A percentile compares a stretch with the other conserved stretches of the same genome.
Evolutionary conservation across 1,140 invertebrate genomes (phyloP).

Genomic region (Asbolus verrucosus): DNA sequence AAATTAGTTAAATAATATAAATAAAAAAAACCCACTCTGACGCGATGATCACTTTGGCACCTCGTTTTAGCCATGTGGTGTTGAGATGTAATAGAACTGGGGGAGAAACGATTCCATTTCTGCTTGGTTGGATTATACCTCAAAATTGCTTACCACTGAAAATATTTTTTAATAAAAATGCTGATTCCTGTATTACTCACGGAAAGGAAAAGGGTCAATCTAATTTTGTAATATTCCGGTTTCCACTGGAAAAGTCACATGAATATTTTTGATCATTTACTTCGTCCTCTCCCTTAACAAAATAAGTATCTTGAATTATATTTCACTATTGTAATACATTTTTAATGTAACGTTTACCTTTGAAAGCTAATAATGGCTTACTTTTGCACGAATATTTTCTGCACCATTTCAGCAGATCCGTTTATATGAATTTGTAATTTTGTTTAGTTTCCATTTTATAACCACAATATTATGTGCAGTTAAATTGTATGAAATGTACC

Average conservation of each 20-base stretch:
- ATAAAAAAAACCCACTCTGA: constrained; percentile 28
- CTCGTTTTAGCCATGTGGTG: constrained; percentile 36
- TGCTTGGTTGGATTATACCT: constrained; percentile 38
- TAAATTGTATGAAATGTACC: no score
- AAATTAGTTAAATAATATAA: constrained; percentile 22
- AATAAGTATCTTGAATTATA: not conserved
- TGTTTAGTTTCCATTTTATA: no score
- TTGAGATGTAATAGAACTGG: constrained; percentile 34
- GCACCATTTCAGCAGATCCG: no score
- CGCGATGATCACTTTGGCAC: constrained; percentile 31
- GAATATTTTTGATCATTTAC: constrained; percentile 33
- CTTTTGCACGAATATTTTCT: no score
- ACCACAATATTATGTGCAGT: no score
- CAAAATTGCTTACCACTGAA: constrained; percentile 37
- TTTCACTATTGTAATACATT: not conserved
- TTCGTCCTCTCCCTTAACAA: not conserved
- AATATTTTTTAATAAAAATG: constrained; percentile 40
- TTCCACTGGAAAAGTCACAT: constrained; percentile 23
- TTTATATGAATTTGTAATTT: no score
- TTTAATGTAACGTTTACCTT: no score
- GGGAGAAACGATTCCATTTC: constrained; percentile 38
- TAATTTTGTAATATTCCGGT: constrained; percentile 33
- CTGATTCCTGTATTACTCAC: constrained; percentile 37
- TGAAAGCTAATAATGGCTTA: no score
- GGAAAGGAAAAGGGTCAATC: constrained; percentile 34